phyloP scores from a whole-genome alignment of 2,113 vertebrate genomes.

The Coptodon bakossiorum region DNA sequence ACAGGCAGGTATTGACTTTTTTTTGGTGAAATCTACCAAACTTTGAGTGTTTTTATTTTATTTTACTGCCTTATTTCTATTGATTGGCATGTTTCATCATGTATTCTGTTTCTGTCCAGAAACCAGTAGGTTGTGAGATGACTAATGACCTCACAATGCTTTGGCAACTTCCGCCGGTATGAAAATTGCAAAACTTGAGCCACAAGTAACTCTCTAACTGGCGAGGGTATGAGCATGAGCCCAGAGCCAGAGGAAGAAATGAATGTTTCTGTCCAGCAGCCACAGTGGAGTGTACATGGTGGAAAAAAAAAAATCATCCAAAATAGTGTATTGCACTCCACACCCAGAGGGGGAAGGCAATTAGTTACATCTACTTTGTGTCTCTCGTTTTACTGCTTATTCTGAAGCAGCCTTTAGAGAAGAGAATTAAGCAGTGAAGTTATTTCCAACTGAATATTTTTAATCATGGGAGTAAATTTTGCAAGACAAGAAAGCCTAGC shows the following conservation, averaged over 20 bases:
- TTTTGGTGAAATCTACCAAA: not conserved
- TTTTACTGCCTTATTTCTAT: not conserved
- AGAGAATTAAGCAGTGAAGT: not conserved
- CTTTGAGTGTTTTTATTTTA: not conserved
- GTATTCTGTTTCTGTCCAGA: not conserved
- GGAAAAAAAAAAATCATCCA: not conserved
- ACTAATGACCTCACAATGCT: constrained; percentile 30
- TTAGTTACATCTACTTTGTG: not conserved
- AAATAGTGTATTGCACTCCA: not conserved
- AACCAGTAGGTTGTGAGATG: constrained; percentile 7
- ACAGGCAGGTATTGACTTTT: not conserved
- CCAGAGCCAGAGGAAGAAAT: not conserved
- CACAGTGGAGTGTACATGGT: not conserved
- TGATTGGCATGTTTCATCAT: not conserved
- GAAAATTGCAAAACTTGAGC: not conserved
- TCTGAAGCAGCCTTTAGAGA: not conserved
- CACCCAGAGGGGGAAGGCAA: not conserved
- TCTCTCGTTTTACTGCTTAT: not conserved
- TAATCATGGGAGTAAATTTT: constrained; percentile 11
- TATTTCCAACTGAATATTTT: not conserved
- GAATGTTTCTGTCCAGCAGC: constrained; percentile 18
- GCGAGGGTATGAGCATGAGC: not conserved
- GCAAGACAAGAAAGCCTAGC: not conserved
- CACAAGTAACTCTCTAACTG: constrained; percentile 6
- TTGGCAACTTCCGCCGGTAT: constrained; percentile 30